Percentiles rank a stretch among this genome's conserved stretches.
These are phyloP conservation scores for Corythoichthys intestinalis DNA, from an alignment of 2,113 vertebrate species.

Conservation along the genomic window DNA sequence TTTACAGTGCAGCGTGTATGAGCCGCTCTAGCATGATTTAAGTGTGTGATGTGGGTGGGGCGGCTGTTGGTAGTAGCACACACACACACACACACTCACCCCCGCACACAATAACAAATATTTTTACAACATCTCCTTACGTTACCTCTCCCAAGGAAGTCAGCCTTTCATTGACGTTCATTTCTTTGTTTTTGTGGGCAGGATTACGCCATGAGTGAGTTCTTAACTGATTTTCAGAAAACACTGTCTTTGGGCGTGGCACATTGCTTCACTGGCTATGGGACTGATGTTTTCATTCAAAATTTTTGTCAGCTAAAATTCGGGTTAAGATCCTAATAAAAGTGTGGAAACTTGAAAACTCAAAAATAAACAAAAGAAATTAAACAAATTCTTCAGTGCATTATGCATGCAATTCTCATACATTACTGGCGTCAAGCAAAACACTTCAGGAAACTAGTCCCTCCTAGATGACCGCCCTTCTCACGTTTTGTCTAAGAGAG, in stretches of 20 bases:
- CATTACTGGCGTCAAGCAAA: too few species aligned
- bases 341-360: not conserved
- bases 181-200: not conserved
- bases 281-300: not conserved
- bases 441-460: too few species aligned
- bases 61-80: not conserved
- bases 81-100: too few species aligned
- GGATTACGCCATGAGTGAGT: not conserved
- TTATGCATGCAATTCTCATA: too few species aligned
- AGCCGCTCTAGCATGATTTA: constrained; percentile 30
- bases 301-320: not conserved
- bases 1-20: constrained; percentile 10
- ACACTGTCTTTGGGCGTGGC: not conserved
- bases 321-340: not conserved
- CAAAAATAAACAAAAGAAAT: not conserved
- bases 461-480: too few species aligned
- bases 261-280: not conserved
- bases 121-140: not conserved
- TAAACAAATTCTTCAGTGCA: too few species aligned
- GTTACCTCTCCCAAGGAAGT: not conserved
- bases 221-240: not conserved
- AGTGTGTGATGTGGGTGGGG: constrained; percentile 32
- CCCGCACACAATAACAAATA: not conserved
- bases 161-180: not conserved
- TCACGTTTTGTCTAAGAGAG: too few species aligned